phyloP scores from a whole-genome alignment of 2,113 vertebrate genomes.

The Pogona vitticeps region DNA sequence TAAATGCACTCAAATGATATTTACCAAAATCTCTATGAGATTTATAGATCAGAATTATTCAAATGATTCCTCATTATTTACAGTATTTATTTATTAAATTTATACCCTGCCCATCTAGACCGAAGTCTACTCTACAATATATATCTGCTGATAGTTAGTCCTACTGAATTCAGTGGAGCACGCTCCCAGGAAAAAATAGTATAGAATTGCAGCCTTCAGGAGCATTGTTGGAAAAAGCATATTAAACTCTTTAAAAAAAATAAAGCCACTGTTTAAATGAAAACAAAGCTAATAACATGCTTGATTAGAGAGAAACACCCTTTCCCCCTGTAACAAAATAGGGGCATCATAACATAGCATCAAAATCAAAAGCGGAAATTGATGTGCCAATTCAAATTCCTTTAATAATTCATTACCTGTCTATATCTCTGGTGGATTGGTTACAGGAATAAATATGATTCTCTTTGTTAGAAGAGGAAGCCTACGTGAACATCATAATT shows the following conservation, averaged over 20 bases:
- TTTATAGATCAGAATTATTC: neutral
- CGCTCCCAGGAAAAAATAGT: neutral
- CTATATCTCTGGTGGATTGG: constrained; percentile 35
- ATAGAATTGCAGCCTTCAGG: neutral
- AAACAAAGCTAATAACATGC: constrained; percentile 2
- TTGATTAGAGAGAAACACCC: constrained; percentile 7
- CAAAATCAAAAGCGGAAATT: constrained; percentile 21
- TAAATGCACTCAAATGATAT: neutral
- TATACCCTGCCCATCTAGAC: no score
- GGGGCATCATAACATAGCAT: constrained; percentile 13
- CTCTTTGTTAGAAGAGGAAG: constrained; percentile 24
- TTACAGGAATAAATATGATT: constrained; percentile 37
- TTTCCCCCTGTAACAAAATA: constrained; percentile 21
- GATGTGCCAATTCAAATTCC: constrained; percentile 25
- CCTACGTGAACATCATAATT: constrained; percentile 28
- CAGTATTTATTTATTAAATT: no score
- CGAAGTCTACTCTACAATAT: neutral
- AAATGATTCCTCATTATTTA: neutral
- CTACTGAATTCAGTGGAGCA: neutral
- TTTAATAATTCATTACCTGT: constrained; percentile 35
- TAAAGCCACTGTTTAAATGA: constrained; percentile 18
- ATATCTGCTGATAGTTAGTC: neutral
- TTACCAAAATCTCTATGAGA: neutral
- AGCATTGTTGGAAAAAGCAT: neutral
- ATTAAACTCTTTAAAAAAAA: neutral